phyloP scores from a whole-genome alignment of 2,797 vertebrate species.

The Buphagus erythrorhynchus region DNA sequence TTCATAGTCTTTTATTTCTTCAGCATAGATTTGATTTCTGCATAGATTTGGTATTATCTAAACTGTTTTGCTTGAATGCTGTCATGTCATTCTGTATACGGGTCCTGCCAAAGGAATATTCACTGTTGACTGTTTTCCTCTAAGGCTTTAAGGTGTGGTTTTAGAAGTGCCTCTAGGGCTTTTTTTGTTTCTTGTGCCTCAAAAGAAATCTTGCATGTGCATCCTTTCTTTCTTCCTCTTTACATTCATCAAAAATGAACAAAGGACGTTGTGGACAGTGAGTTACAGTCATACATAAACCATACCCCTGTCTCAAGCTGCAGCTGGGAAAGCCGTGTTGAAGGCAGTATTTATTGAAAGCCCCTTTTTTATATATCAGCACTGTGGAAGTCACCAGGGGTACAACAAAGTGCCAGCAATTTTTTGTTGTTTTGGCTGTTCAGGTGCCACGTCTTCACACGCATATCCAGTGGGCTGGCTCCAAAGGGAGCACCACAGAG shows the following conservation, averaged over 20 bases:
- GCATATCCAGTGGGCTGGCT: rapidly evolving
- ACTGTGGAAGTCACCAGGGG: neutral
- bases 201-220: neutral
- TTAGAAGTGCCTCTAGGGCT: slow-evolving; percentile 27
- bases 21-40: slow-evolving; percentile 30
- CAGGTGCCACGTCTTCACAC: rapidly evolving
- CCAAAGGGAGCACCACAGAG: neutral
- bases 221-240: slow-evolving; percentile 31
- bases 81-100: neutral
- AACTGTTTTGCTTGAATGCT: neutral
- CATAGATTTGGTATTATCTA: slow-evolving; percentile 32
- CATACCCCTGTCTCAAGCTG: neutral
- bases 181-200: slow-evolving; percentile 41
- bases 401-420: neutral
- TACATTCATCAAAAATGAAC: slow-evolving; percentile 37
- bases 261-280: slow-evolving; percentile 10
- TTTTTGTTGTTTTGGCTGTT: neutral
- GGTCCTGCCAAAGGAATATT: neutral
- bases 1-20: slow-evolving; percentile 12
- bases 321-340: neutral
- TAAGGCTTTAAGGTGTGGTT: slow-evolving; percentile 4
- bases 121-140: slow-evolving; percentile 5
- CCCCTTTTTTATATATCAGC: neutral
- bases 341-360: neutral
- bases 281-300: slow-evolving; percentile 44